These are phyloP conservation scores for Aphidius colemani DNA, from an alignment of 2,888 invertebrate species.

Conservation along the genomic window DNA sequence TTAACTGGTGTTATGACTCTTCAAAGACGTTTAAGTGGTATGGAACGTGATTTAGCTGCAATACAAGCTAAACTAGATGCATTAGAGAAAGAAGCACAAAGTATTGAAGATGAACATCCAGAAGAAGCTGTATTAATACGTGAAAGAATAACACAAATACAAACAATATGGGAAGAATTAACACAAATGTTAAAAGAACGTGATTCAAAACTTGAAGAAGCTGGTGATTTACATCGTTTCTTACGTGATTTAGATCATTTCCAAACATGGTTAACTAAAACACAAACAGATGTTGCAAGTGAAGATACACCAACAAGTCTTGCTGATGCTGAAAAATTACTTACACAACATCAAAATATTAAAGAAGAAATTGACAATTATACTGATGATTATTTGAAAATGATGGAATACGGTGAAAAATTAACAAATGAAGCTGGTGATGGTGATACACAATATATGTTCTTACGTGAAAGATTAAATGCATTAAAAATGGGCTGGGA, in stretches of 20 bases:
- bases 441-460: conserved; percentile 99
- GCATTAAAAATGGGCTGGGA: conserved; percentile 99
- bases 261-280: conserved; percentile 94
- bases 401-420: conserved; percentile 99
- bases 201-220: conserved; percentile 97
- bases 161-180: conserved; percentile 93
- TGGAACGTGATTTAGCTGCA: conserved; percentile 98
- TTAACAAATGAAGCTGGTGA: conserved; percentile 79
- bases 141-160: conserved; percentile 89
- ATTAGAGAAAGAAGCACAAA: conserved; percentile 89
- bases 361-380: conserved; percentile 99
- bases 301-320: conserved; percentile 93
- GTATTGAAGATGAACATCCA: conserved; percentile 91
- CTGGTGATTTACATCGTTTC: conserved; percentile 97
- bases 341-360: conserved; percentile 97
- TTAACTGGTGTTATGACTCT: conserved; percentile 98
- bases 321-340: conserved; percentile 94
- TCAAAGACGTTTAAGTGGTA: conserved; percentile 92
- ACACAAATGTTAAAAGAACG: conserved; percentile 97
- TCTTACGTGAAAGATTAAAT: conserved; percentile 95
- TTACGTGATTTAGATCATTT: conserved; percentile 98
- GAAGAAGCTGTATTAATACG: conserved; percentile 90
- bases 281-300: conserved; percentile 98
- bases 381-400: conserved; percentile 95
- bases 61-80: conserved; percentile 97